Evolutionary conservation across 1,140 invertebrate genomes (phyloP), one percentile per base, ranked within the genome.

Genomic region (Cheumatopsyche charites): DNA sequence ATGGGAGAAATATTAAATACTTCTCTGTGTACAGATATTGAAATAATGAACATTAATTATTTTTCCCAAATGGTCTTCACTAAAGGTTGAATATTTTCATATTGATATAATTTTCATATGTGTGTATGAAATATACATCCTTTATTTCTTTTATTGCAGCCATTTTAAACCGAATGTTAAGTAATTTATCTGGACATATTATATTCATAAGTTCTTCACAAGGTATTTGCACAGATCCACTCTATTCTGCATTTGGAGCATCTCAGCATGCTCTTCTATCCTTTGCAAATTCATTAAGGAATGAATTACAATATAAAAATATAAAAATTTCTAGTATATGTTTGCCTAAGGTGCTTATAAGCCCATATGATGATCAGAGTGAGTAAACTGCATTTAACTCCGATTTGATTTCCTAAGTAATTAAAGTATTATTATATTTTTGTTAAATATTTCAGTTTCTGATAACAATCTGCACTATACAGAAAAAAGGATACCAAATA

Each of bases 211-310:
- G 95, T 81, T 97, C 95, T 75, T 85, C 98, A 1, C 97, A 99
- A 87, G 95, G 95, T 49, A 90, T 92, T 79, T 89, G 98, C 68
- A 90, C 94, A 4, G 88, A 98, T 78, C 96, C 97, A 43, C 91
- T 91, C 79, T 89, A 93, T 73, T 93, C 93, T 29, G 90, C 93
- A 1, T 97, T 98, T 86, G 88, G 91, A 71, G 95, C 96, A 15
- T 96, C 95, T 0, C 98, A 99, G 84, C 95, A 98, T 86, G 96
- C 97, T 1, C 78, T 97, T 15, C 92, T 95, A 85, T 93, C 93
- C 26, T 95, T 94, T 84, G 90, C 89, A 68, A 94, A 96, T 82
- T 87, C 87, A 13, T 81, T 95, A 15, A 82, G 94, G 78, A 89
- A 93, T 25, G 95, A 97, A 87, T 85, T 97, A 76, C 79, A 84